phyloP scores from a whole-genome alignment of 1,140 invertebrate genomes.

The Adoxophyes honmai region DNA sequence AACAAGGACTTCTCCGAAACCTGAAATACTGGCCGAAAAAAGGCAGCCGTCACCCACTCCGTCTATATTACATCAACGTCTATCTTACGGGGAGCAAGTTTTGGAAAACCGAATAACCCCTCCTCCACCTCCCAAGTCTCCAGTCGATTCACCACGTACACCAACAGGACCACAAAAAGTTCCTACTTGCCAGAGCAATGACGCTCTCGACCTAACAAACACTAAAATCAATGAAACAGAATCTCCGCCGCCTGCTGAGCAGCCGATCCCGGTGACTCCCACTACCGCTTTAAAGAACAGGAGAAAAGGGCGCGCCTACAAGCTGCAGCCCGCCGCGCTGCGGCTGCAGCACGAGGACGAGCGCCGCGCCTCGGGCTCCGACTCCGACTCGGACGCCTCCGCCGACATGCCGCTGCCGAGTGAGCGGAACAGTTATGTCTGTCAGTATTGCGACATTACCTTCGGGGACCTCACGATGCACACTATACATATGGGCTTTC shows the following conservation, averaged over 20 bases:
- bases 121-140: constrained; percentile 49
- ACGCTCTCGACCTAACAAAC: constrained; percentile 79
- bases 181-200: constrained; percentile 49
- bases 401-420: constrained; percentile 32
- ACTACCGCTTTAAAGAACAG: constrained; percentile 79
- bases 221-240: constrained; percentile 62
- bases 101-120: constrained; percentile 32
- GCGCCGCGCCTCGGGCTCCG: constrained; percentile 49
- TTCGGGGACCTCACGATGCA: constrained; percentile 96
- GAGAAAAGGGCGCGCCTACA: constrained; percentile 88
- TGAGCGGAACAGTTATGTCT: constrained; percentile 78
- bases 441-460: constrained; percentile 92
- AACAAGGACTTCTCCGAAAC: constrained; percentile 43
- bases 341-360: constrained; percentile 70
- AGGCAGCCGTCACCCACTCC: constrained; percentile 36
- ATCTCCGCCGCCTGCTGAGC: constrained; percentile 47
- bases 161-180: constrained; percentile 44
- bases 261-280: constrained; percentile 45
- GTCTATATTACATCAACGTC: constrained; percentile 56
- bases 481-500: constrained; percentile 97
- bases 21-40: constrained; percentile 38
- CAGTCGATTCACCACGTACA: constrained; percentile 47
- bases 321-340: constrained; percentile 81
- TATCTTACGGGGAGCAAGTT: constrained; percentile 45
- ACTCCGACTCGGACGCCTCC: constrained; percentile 64